A percentile compares a stretch with the other conserved stretches of the same genome.
Conservation (phyloP, 2,888 invertebrate genomes). For the Auanema freiburgensis region DNA sequence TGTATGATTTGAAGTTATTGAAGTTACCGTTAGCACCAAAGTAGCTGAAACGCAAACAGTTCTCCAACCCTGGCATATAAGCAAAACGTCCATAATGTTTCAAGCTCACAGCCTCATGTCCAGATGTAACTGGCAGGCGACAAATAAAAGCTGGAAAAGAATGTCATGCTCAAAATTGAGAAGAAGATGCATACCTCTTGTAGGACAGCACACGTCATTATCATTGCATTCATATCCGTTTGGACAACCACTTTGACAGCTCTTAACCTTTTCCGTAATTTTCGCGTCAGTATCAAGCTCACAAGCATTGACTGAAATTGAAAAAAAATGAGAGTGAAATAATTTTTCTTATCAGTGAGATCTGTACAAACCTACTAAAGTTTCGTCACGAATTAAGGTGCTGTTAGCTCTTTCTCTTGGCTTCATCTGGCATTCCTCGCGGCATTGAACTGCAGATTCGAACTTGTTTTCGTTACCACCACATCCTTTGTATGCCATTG, state of each 20-base stretch:
- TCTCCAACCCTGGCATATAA: constrained; percentile 43
- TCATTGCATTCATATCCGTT: constrained; percentile 33
- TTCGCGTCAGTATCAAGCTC: constrained; percentile 38
- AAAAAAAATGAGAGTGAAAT: neutral
- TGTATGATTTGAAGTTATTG: constrained; percentile 54
- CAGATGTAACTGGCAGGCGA: constrained; percentile 42
- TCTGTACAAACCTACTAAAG: too few species aligned
- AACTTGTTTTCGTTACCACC: constrained; percentile 59
- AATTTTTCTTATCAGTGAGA: too few species aligned
- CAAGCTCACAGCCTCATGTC: constrained; percentile 35
- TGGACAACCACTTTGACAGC: constrained; percentile 36
- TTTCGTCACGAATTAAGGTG: too few species aligned
- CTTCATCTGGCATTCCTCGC: constrained; percentile 22
- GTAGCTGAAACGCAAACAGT: constrained; percentile 55
- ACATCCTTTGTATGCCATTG: constrained; percentile 51
- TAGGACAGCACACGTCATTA: constrained; percentile 51
- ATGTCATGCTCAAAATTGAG: too few species aligned
- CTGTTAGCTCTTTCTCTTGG: too few species aligned
- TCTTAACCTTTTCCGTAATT: constrained; percentile 30
- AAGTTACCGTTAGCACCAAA: constrained; percentile 57
- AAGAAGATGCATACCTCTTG: constrained; percentile 31
- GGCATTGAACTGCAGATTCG: constrained; percentile 46
- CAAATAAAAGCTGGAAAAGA: constrained; percentile 46
- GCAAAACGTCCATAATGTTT: constrained; percentile 54
- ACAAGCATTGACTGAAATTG: constrained; percentile 33